Evolutionary conservation across 2,113 vertebrate species (phyloP).

Genomic region (Emydura subglobosa): DNA sequence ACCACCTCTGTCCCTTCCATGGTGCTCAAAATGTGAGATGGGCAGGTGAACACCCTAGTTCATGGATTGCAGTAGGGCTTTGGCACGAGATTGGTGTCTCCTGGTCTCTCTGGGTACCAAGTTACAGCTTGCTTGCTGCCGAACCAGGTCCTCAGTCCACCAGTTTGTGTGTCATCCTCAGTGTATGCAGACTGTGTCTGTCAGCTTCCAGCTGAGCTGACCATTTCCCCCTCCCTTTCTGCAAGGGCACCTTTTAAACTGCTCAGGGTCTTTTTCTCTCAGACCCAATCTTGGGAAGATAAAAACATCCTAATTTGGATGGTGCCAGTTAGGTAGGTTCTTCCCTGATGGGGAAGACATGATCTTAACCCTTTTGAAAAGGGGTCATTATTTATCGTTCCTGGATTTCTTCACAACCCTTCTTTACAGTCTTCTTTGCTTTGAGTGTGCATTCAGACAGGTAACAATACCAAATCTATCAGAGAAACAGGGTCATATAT

Average conservation of each 20-base stretch:
- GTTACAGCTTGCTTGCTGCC: neutral
- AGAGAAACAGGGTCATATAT: neutral
- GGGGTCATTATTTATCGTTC: neutral
- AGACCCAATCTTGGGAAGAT: neutral
- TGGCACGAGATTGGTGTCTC: neutral
- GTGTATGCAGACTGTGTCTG: neutral
- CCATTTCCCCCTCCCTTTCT: neutral
- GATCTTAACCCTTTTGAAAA: neutral
- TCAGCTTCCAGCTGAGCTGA: neutral
- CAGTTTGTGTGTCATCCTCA: neutral
- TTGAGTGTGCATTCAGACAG: neutral
- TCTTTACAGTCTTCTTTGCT: neutral
- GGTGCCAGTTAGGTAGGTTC: neutral
- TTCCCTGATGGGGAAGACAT: neutral
- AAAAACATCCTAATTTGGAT: neutral
- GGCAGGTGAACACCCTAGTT: neutral
- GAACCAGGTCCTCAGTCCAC: neutral
- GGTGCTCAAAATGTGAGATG: neutral
- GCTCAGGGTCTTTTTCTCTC: neutral
- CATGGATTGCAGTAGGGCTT: neutral
- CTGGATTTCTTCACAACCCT: neutral
- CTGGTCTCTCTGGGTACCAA: neutral
- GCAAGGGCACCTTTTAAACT: neutral
- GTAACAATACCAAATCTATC: neutral
- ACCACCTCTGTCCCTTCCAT: neutral